phyloP scores from a whole-genome alignment of 2,797 vertebrate species.

The Brotogeris chrysoptera region DNA sequence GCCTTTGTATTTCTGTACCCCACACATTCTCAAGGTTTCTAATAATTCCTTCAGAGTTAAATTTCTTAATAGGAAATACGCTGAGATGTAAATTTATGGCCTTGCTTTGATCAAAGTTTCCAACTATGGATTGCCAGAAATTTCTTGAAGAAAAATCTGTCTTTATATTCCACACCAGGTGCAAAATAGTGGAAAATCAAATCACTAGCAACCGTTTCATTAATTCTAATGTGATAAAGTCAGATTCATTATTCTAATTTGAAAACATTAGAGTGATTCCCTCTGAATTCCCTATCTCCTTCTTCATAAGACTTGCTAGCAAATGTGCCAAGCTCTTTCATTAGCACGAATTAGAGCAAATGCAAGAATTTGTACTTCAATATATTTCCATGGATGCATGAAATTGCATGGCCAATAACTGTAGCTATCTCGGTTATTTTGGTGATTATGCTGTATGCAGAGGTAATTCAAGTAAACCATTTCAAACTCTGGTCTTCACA shows the following conservation, averaged over 20 bases:
- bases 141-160: neutral
- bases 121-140: neutral
- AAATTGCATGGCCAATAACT: constrained; percentile 61
- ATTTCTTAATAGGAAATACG: constrained; percentile 1
- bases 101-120: constrained; percentile 2
- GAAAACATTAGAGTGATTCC: constrained; percentile 47
- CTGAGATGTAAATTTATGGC: neutral
- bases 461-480: constrained; percentile 28
- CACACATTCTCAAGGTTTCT: neutral
- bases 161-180: neutral
- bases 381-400: constrained; percentile 63
- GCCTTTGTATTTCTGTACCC: neutral
- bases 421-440: constrained; percentile 47
- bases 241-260: constrained; percentile 56
- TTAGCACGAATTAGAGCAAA: constrained; percentile 65
- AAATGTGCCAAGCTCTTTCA: constrained; percentile 52
- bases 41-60: neutral
- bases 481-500: neutral
- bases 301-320: neutral
- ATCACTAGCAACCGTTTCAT: constrained; percentile 39
- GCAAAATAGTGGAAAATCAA: constrained; percentile 7
- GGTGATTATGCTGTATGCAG: neutral
- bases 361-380: constrained; percentile 38
- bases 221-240: constrained; percentile 56
- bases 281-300: constrained; percentile 31